Evolutionary conservation across 1,140 invertebrate genomes (phyloP).

Genomic region (Drosophila neocordata): DNA sequence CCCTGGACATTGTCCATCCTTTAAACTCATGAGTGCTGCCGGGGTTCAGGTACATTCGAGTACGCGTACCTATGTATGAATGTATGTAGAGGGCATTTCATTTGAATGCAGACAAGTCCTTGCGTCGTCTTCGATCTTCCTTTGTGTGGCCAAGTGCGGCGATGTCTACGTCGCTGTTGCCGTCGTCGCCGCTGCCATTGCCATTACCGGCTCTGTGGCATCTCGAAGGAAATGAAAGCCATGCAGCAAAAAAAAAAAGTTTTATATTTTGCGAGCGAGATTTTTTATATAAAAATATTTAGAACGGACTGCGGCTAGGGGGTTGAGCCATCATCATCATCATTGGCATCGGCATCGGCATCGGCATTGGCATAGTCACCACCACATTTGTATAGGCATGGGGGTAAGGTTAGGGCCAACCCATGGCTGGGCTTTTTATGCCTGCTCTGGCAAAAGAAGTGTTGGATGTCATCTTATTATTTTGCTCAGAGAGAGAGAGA

Average conservation of each 20-base stretch:
- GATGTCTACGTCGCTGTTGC: slow-evolving; percentile 50
- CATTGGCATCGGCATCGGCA: slow-evolving; percentile 9
- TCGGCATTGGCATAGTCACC: slow-evolving; percentile 18
- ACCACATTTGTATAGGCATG: slow-evolving; percentile 25
- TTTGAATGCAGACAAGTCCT: slow-evolving; percentile 82
- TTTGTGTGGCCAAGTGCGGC: slow-evolving; percentile 77
- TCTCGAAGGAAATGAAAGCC: slow-evolving; percentile 66
- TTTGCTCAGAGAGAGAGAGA: slow-evolving; percentile 33
- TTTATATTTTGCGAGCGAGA: slow-evolving; percentile 63
- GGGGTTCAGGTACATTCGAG: slow-evolving; percentile 79
- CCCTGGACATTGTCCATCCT: slow-evolving; percentile 79
- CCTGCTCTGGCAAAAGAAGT: slow-evolving; percentile 66
- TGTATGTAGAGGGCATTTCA: slow-evolving; percentile 58
- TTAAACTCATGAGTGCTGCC: slow-evolving; percentile 35
- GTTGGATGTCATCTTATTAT: slow-evolving; percentile 83
- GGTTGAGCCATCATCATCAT: slow-evolving; percentile 17
- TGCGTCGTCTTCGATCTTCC: slow-evolving; percentile 68
- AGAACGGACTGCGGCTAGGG: slow-evolving; percentile 57
- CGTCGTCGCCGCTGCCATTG: slow-evolving; percentile 3
- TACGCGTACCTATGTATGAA: slow-evolving; percentile 37
- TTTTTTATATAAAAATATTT: slow-evolving; percentile 79
- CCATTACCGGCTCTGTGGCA: slow-evolving; percentile 41
- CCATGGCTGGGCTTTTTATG: slow-evolving; percentile 49
- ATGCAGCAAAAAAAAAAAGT: slow-evolving; percentile 64
- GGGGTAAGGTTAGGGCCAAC: slow-evolving; percentile 48